A percentile compares a stretch with the other conserved stretches of the same genome.
Conservation (phyloP, 2,888 invertebrate genomes). For the Dioctria linearis region DNA sequence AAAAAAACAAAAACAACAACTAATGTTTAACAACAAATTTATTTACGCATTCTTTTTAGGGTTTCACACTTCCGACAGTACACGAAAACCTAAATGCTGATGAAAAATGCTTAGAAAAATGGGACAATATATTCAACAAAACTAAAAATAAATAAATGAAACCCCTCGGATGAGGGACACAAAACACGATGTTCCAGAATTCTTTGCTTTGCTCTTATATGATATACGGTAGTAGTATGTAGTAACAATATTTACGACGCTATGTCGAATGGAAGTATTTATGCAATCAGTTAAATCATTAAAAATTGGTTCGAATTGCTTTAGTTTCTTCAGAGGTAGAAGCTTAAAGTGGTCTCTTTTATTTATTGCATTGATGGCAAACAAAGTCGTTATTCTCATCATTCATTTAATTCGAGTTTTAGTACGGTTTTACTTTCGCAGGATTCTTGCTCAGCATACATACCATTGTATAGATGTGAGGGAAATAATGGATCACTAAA, state of each 20-base stretch:
- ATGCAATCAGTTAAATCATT: slow-evolving; percentile 27
- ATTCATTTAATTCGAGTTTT: background rate
- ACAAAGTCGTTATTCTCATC: background rate
- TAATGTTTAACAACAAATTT: slow-evolving; percentile 36
- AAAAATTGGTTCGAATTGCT: slow-evolving; percentile 41
- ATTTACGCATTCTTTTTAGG: slow-evolving; percentile 28
- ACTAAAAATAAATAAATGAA: slow-evolving; percentile 14
- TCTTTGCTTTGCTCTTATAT: background rate
- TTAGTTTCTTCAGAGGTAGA: slow-evolving; percentile 48
- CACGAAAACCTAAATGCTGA: slow-evolving; percentile 25
- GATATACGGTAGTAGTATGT: background rate
- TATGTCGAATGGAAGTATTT: slow-evolving; percentile 11
- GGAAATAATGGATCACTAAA: slow-evolving; percentile 82
- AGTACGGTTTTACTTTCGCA: slow-evolving; percentile 24
- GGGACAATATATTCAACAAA: slow-evolving; percentile 15
- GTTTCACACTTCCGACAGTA: background rate
- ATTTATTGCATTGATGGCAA: slow-evolving; percentile 31
- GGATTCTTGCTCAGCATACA: slow-evolving; percentile 71
- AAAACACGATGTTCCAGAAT: background rate
- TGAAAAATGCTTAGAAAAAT: slow-evolving; percentile 12
- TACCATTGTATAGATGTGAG: slow-evolving; percentile 77
- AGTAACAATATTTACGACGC: background rate
- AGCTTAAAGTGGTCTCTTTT: slow-evolving; percentile 37
- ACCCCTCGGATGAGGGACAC: background rate
- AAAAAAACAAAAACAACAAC: background rate